These are phyloP conservation scores for Chaetorhynchus papuensis DNA, from an alignment of 2,113 vertebrate species.

Conservation along the genomic window DNA sequence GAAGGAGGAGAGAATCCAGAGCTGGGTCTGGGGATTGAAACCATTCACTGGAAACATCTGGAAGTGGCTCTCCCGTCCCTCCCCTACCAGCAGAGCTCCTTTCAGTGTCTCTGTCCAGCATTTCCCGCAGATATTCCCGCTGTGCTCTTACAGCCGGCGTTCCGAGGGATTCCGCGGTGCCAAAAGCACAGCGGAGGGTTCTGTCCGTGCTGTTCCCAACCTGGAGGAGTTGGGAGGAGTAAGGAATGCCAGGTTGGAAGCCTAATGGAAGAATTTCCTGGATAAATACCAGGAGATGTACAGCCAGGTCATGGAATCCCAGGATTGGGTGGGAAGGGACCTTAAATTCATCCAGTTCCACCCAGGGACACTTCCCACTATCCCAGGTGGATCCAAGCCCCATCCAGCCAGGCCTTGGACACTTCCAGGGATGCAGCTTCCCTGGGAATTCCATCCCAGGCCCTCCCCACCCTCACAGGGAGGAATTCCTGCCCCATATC, in stretches of 20 bases:
- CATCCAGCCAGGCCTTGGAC: neutral
- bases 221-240: neutral
- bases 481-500: neutral
- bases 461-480: rapidly evolving
- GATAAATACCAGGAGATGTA: neutral
- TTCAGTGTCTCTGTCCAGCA: conserved; percentile 30
- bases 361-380: rapidly evolving
- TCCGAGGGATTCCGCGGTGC: rapidly evolving
- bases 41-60: neutral
- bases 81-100: neutral
- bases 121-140: neutral
- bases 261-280: neutral
- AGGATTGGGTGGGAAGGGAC: neutral
- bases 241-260: neutral
- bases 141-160: neutral
- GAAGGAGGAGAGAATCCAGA: neutral
- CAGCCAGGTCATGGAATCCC: neutral
- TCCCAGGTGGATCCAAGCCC: rapidly evolving
- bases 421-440: neutral
- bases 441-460: neutral
- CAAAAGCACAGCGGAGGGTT: neutral
- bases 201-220: rapidly evolving
- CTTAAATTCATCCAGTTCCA: neutral
- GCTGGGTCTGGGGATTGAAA: neutral
- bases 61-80: neutral